These are phyloP conservation scores for Philopotamus ludificatus DNA, from an alignment of 1,140 invertebrate species.

Conservation along the genomic window DNA sequence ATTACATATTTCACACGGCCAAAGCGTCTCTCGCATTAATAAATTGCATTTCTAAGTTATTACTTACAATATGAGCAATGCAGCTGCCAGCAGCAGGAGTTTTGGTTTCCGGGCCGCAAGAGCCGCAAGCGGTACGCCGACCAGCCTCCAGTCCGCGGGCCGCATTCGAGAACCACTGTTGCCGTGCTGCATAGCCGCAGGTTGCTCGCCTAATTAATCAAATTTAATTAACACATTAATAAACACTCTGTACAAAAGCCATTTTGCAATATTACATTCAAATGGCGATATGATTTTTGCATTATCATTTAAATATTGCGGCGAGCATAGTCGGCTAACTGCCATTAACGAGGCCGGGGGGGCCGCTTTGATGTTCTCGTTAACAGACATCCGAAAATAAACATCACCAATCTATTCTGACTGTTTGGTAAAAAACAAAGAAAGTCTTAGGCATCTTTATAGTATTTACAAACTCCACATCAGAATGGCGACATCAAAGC, in stretches of 20 bases:
- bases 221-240: not conserved
- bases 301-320: too few relatives aligned
- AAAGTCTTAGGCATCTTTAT: not conserved
- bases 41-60: not conserved
- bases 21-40: too few relatives aligned
- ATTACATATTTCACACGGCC: too few relatives aligned
- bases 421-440: not conserved
- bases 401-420: not conserved
- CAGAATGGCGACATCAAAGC: not conserved
- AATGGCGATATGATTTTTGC: too few relatives aligned
- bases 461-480: not conserved
- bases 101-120: conserved; percentile 23
- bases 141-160: conserved; percentile 10
- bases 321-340: too few relatives aligned
- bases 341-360: too few relatives aligned
- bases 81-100: conserved; percentile 24
- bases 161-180: conserved; percentile 26
- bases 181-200: conserved; percentile 41
- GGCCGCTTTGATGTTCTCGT: not conserved
- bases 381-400: not conserved
- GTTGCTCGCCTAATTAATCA: conserved; percentile 35
- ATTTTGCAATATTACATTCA: too few relatives aligned
- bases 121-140: not conserved
- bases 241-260: too few relatives aligned
- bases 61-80: conserved; percentile 29